Evolutionary conservation across 2,113 vertebrate genomes (phyloP), one percentile per base, ranked within the genome.

Genomic region (Mobula birostris): DNA sequence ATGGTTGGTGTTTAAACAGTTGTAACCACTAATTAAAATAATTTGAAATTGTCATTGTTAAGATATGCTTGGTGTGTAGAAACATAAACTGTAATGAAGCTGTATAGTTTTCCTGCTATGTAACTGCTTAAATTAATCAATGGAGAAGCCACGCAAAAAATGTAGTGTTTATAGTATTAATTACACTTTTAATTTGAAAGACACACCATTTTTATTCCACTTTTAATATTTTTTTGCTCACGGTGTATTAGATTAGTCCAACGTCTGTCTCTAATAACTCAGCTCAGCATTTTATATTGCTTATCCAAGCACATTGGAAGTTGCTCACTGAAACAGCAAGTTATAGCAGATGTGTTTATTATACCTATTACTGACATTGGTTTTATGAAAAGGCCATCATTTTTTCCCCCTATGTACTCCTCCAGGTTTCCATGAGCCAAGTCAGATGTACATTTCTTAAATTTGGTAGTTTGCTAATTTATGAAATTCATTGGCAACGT

Each of bases 401-500:
- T 96, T 96, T 36, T 97, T 96, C 97, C 97, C 96, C 98, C 98
- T 97, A 98, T 97, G 97, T 96, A 96, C 97, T 97, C 97, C 97
- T 96, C 97, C 97, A 96, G 95, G 96, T 97, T 96, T 95, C 96
- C 96, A 96, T 97, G 96, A 95, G 95, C 96, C 96, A 96, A 96
- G 96, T 97, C 98, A 96, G 98, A 98, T 98, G 97, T 96, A 97
- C 97, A 96, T 97, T 97, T 98, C 97, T 74, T 93, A 93, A 93
- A 93, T 76, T 93, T 40, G 21, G 61, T 74, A 19, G 48, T 56
- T 56, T 97, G 97, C 98, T 98, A 97, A 98, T 98, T 98, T 98
- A 99, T 99, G 98, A 98, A 98, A 99, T 98, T 98, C 97, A 97
- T 98, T 98, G 98, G 98, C 97, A 98, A 98, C 97, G 97, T 98